phyloP scores from a whole-genome alignment of 2,888 invertebrate genomes.

The Brenthis daphne region DNA sequence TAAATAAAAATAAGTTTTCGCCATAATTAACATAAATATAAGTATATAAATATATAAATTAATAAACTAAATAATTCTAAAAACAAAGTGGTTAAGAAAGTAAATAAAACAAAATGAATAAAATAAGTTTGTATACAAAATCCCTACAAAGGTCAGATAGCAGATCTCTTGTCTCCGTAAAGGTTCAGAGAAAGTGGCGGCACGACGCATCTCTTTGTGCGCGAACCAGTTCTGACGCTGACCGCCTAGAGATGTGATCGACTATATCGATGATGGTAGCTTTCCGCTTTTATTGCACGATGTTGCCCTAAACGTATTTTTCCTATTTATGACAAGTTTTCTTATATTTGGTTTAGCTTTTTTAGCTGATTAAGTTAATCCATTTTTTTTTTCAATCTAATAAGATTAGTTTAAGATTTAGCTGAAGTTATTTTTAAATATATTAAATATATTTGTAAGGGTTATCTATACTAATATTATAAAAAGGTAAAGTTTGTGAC shows the following conservation, averaged over 20 bases:
- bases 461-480: no score
- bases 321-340: neutral
- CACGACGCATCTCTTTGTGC: slow-evolving; percentile 60
- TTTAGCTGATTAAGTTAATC: no score
- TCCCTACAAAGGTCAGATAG: slow-evolving; percentile 58
- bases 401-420: no score
- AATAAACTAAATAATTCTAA: neutral
- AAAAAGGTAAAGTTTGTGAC: no score
- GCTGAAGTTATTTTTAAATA: no score
- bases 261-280: slow-evolving; percentile 24
- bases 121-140: slow-evolving; percentile 12
- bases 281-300: slow-evolving; percentile 17
- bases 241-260: slow-evolving; percentile 35
- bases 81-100: neutral
- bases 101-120: slow-evolving; percentile 1
- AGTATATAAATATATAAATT: neutral
- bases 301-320: neutral
- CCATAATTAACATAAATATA: neutral
- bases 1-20: no score
- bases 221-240: slow-evolving; percentile 43
- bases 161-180: slow-evolving; percentile 57
- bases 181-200: slow-evolving; percentile 72
- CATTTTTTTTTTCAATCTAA: no score
- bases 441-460: no score
- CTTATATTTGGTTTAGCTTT: no score